These are phyloP conservation scores for Cossypha caffra DNA, from an alignment of 2,797 vertebrate species.

Conservation along the genomic window DNA sequence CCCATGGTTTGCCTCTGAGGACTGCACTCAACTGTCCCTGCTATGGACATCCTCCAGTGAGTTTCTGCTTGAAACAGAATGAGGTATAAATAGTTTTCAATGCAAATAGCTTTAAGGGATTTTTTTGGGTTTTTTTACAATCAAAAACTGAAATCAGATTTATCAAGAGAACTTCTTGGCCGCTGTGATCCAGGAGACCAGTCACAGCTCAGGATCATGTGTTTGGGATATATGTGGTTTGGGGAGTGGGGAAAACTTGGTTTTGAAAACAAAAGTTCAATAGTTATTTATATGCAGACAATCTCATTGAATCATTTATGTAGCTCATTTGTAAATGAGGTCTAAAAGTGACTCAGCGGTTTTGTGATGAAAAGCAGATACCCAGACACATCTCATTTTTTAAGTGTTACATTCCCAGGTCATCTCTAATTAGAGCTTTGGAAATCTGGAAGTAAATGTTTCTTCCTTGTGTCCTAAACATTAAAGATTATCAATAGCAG, in stretches of 20 bases:
- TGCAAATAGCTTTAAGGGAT: not conserved
- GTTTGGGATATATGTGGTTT: not conserved
- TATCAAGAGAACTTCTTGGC: not conserved
- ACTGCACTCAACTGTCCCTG: not conserved
- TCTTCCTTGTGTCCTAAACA: conserved; percentile 52
- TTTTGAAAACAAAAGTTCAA: not conserved
- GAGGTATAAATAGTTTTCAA: not conserved
- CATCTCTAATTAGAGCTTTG: not conserved
- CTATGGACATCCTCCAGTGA: not conserved
- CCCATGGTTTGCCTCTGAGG: not conserved
- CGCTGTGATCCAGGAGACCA: not conserved
- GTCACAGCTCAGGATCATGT: not conserved
- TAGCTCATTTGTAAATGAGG: not conserved
- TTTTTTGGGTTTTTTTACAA: not conserved
- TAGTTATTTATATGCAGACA: not conserved
- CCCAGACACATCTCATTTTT: not conserved
- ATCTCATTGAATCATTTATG: not conserved
- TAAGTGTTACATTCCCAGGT: not conserved
- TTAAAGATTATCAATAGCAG: conserved; percentile 79
- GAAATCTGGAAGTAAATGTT: conserved; percentile 36
- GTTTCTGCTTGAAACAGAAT: not conserved
- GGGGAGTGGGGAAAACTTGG: not conserved
- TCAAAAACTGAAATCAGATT: not conserved
- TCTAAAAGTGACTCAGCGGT: not conserved
- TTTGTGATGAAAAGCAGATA: not conserved